These are phyloP conservation scores for Dendrocopos noguchii DNA, from an alignment of 2,113 vertebrate genomes.

Conservation along the genomic window DNA sequence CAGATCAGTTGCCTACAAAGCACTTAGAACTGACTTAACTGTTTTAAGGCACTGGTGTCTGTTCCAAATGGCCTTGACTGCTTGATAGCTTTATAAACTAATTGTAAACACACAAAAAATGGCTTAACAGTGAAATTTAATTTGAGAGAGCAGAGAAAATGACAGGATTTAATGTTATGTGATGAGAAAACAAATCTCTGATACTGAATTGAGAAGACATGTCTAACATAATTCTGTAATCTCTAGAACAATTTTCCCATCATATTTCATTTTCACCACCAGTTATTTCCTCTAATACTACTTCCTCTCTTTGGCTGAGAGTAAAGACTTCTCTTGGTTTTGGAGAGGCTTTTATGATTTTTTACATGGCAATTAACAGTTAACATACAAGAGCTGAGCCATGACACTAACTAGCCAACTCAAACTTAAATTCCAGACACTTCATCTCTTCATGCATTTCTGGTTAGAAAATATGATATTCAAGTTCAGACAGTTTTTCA, in stretches of 20 bases:
- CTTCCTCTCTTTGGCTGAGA: neutral
- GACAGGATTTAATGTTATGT: neutral
- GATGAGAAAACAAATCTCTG: neutral
- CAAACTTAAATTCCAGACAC: neutral
- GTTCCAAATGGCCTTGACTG: neutral
- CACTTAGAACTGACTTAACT: neutral
- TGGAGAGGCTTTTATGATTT: neutral
- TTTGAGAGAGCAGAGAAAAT: neutral
- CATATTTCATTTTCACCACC: neutral
- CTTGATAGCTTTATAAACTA: neutral
- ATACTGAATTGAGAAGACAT: neutral
- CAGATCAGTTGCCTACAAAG: neutral
- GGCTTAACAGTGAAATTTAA: neutral
- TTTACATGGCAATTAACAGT: neutral
- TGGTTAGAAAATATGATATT: neutral
- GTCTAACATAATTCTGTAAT: neutral
- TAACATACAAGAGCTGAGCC: neutral
- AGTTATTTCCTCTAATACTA: neutral
- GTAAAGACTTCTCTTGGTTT: neutral
- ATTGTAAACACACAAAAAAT: neutral
- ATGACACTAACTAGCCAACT: neutral
- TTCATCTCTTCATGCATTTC: neutral
- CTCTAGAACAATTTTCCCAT: neutral
- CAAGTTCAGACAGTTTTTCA: neutral
- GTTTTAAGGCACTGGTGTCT: neutral